Base-by-base conservation (phyloP, 1,140 invertebrate genomes). In the Drosophila sproati region DNA sequence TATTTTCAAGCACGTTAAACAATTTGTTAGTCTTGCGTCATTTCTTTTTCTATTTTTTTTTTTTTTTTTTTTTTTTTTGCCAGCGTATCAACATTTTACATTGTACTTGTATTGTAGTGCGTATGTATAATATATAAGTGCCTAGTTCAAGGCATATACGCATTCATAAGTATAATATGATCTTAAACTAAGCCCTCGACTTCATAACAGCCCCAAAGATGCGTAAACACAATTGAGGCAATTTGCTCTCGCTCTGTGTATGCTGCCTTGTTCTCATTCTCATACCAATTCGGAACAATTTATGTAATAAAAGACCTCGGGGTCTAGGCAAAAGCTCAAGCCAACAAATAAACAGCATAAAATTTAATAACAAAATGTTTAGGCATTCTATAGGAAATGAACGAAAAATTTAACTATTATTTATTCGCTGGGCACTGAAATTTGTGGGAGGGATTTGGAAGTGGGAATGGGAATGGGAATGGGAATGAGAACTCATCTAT, bases 281-380 rank as follows among this genome's bases (percentile, higher is more conserved):
- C 50, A 45, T 45, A 35, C 39, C 32, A 39, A 48, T 60, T 54
- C 41, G 20, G 50, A 62, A 62, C 68, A 54, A 61, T 56, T 52
- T 41, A 56, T 47, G 51, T 56, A 66, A 81, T 72, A 45, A 75
- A 63, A 69, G 32, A 50, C 77, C 61, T 50, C 43, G 8, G 72
- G 77, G 54, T 60, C 31, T 20, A 39, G 57, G 68, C 60, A 63
- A 72, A 68, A 43, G 50, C 50, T 63, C 50, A 5, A 7, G 10
- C 28, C 20, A 57, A 37, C 63, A 73, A 63, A 74, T 86, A 86
- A 86, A 79, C 66, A 79, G 81, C 82, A 83, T 81, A 72, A 88
- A 87, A 86, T 86, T 82, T 80, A 88, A 87, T 87, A 86, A 86
- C 76, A 87, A 87, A 86, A 82, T 87, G 74, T 85, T 83, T 76